These are phyloP conservation scores for Rhynchomys soricoides DNA, from an alignment of 2,113 vertebrate species.

Conservation along the genomic window DNA sequence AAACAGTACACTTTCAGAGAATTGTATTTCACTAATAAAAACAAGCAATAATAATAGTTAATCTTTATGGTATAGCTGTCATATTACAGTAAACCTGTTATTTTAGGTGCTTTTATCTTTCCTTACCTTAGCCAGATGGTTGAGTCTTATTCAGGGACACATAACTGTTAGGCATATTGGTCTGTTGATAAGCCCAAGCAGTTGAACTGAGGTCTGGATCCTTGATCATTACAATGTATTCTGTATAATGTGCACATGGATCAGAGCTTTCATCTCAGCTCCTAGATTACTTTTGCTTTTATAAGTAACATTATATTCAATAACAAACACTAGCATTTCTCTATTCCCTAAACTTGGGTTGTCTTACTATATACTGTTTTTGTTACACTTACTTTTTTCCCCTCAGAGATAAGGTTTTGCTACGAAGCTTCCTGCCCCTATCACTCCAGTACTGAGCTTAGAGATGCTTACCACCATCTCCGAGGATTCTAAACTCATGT, in stretches of 20 bases:
- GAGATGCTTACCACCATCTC: too few relatives aligned
- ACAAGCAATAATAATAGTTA: not conserved
- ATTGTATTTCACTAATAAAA: conserved; percentile 3
- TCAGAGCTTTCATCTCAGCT: not conserved
- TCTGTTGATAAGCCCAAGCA: not conserved
- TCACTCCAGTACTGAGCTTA: not conserved
- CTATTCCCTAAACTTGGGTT: not conserved
- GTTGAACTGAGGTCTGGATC: not conserved
- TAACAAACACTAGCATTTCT: not conserved
- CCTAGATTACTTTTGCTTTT: not conserved
- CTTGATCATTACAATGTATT: not conserved
- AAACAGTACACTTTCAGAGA: not conserved
- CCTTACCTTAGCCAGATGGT: not conserved
- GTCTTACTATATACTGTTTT: not conserved
- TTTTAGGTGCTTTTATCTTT: not conserved
- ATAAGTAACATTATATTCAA: not conserved
- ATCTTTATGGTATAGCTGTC: not conserved
- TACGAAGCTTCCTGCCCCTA: not conserved
- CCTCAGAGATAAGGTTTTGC: not conserved
- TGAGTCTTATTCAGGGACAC: not conserved
- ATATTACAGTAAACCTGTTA: not conserved
- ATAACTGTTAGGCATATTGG: not conserved
- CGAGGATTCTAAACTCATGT: not conserved
- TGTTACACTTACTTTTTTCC: not conserved
- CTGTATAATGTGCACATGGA: rapidly evolving